Percentiles rank a stretch among this genome's conserved stretches.
Conservation (phyloP, 2,888 invertebrate genomes). For the Saturnia japonica region DNA sequence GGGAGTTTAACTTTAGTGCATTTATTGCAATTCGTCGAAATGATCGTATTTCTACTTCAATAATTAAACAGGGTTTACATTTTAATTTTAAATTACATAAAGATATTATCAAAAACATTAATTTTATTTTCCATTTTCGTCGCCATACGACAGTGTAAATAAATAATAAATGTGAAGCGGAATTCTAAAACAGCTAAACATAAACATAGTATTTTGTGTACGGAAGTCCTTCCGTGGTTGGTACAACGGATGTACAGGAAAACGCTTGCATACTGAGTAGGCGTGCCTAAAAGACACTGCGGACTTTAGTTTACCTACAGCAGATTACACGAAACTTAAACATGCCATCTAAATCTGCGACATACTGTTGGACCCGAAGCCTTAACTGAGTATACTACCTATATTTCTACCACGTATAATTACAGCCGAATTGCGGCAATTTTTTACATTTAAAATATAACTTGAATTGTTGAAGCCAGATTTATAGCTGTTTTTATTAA, state of each 20-base stretch:
- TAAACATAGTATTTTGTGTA: slow-evolving; percentile 79
- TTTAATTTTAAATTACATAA: neutral
- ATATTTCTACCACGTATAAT: slow-evolving; percentile 48
- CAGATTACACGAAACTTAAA: slow-evolving; percentile 78
- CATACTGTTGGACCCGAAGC: slow-evolving; percentile 62
- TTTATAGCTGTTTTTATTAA: neutral
- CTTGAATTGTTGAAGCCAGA: neutral
- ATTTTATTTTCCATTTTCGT: neutral
- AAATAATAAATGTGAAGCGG: slow-evolving; percentile 46
- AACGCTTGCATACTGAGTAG: slow-evolving; percentile 81
- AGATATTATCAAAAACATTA: neutral
- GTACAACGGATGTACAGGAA: slow-evolving; percentile 79
- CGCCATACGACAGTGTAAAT: neutral
- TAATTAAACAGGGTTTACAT: neutral
- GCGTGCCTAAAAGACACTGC: slow-evolving; percentile 81
- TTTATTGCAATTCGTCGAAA: slow-evolving; percentile 4
- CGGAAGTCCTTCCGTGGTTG: slow-evolving; percentile 78
- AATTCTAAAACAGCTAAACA: slow-evolving; percentile 78
- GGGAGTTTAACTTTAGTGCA: neutral
- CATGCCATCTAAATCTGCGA: slow-evolving; percentile 75
- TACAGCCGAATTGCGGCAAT: slow-evolving; percentile 38
- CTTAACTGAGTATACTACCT: slow-evolving; percentile 54
- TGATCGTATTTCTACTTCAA: neutral
- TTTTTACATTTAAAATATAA: slow-evolving; percentile 33
- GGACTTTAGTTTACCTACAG: slow-evolving; percentile 76